These are phyloP conservation scores for Nymphalis io DNA, from an alignment of 1,140 invertebrate species.

Conservation along the genomic window DNA sequence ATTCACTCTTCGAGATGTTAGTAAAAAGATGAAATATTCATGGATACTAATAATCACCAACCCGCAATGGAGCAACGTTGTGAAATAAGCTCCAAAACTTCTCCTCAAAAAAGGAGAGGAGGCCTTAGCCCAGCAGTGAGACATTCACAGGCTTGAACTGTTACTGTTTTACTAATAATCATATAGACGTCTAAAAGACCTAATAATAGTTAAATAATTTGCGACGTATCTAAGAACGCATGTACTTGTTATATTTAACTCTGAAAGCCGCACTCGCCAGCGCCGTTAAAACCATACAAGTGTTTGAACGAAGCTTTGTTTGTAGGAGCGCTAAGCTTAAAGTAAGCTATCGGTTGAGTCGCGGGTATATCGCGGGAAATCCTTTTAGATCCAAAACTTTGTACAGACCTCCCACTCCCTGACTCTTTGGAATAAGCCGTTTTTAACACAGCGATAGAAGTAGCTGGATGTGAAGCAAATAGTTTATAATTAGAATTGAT, in stretches of 20 bases:
- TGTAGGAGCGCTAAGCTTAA: slow-evolving; percentile 40
- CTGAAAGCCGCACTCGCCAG: neutral
- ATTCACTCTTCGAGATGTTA: neutral
- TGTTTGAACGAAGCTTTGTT: slow-evolving; percentile 43
- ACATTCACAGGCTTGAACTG: no score
- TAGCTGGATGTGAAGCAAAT: slow-evolving; percentile 21
- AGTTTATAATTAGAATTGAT: no score
- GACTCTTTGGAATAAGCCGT: slow-evolving; percentile 42
- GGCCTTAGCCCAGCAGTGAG: no score
- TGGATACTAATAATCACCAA: no score
- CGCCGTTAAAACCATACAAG: slow-evolving; percentile 26
- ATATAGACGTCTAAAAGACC: neutral
- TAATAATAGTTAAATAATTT: neutral
- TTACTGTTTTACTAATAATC: no score
- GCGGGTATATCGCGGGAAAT: slow-evolving; percentile 37
- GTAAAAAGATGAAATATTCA: no score
- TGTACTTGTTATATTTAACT: slow-evolving; percentile 13
- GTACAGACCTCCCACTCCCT: slow-evolving; percentile 33
- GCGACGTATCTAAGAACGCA: neutral
- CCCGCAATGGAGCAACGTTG: no score
- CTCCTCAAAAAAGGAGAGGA: no score
- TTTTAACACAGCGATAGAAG: slow-evolving; percentile 25
- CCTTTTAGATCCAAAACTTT: slow-evolving; percentile 50
- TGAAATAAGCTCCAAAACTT: no score
- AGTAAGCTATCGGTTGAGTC: slow-evolving; percentile 42